Base-by-base conservation (phyloP, 2,113 vertebrate genomes). In the Embiotoca jacksoni region DNA sequence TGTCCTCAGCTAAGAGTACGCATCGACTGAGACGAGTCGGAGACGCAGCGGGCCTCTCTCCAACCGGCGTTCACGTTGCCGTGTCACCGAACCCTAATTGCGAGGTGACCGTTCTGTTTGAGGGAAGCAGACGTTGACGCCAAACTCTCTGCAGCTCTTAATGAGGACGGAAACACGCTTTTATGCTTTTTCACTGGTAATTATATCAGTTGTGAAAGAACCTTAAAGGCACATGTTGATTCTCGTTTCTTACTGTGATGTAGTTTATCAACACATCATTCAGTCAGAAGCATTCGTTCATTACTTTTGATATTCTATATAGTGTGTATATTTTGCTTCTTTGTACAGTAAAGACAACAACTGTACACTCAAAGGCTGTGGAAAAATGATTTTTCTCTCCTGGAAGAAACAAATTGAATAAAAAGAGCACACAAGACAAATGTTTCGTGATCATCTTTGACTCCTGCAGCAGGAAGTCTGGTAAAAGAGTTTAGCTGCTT, bases 141-240 rank as follows among this genome's bases (percentile, higher is more conserved):
- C 2, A 64, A 39, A 62, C 75, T 72, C 47, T 61, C 69, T 61
- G 78, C 68, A 78, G 62, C 53, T 80, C 81, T 84, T 89, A 89
- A 90, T 84, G 87, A 89, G 82, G 78, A 75, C 75, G 83, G 86
- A 81, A 86, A 86, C 87, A 87, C n/a, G 44, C 78, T 80, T 72
- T 73, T 62, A 81, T 80, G 64, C 60, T 66, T 80, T 23, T 75
- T 37, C 66, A 72, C 31, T 14, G 58, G 72, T 72, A 80, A 86
- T 84, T 67, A 75, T 59, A 39, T 77, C 78, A 47, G 84, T 72
- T 62, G 66, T 62, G 66, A 81, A 83, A 64, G 31, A 70, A 56
- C 76, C 72, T 78, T 36, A 11, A 23, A 81, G 66, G 75, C 76
- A 74, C 31, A 75, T 67, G 47, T 72, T 59, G 41, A 73, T 76